Percentiles rank a stretch among this genome's conserved stretches.
Conservation (phyloP, 2,888 invertebrate genomes). For the Stramonita haemastoma region DNA sequence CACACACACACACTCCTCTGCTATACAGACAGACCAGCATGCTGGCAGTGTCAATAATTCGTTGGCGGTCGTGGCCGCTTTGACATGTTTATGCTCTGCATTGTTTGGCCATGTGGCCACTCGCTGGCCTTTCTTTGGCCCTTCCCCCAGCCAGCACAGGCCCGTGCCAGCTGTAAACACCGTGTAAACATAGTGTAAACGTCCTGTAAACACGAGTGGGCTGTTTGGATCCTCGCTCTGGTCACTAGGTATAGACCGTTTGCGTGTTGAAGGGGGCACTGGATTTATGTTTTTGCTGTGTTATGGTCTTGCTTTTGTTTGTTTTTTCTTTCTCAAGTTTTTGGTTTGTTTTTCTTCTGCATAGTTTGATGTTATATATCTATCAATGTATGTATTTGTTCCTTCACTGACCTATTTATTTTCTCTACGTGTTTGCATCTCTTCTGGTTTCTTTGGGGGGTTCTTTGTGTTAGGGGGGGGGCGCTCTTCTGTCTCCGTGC, state of each 20-base stretch:
- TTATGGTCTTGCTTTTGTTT: no score
- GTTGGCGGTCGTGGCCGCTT: constrained; percentile 19
- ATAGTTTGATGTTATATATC: no score
- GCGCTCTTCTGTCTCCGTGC: no score
- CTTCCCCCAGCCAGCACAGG: background rate
- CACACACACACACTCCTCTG: background rate
- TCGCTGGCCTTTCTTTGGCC: background rate
- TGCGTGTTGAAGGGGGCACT: background rate
- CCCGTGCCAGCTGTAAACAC: constrained; percentile 36
- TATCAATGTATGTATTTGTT: no score
- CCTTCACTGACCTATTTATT: no score
- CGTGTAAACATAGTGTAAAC: constrained; percentile 16
- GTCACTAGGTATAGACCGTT: constrained; percentile 27
- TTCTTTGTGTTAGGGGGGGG: no score
- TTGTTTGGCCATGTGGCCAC: constrained; percentile 39
- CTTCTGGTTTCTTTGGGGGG: no score
- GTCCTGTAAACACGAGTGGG: constrained; percentile 16
- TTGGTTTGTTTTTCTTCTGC: no score
- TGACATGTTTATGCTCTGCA: constrained; percentile 42
- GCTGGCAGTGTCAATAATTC: constrained; percentile 3
- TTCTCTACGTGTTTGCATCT: no score
- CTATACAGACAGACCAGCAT: background rate
- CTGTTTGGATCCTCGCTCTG: constrained; percentile 23
- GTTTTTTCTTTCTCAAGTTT: no score
- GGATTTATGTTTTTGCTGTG: background rate